Evolutionary conservation across 1,140 invertebrate species (phyloP).

Genomic region (Galendromus occidentalis): DNA sequence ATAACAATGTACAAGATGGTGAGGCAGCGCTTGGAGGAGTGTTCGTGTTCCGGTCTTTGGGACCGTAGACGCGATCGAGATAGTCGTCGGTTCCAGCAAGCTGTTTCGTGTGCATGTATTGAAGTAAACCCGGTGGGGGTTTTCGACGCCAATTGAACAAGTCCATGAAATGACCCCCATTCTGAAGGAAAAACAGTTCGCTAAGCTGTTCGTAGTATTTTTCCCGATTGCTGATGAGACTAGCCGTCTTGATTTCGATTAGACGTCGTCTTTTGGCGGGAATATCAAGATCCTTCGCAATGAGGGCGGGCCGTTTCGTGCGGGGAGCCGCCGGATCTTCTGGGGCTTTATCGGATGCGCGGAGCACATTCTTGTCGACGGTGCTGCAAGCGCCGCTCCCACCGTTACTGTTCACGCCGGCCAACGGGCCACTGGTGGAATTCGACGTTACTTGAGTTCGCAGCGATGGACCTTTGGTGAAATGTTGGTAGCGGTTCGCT

Average conservation of each 20-base stretch:
- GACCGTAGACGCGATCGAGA: conserved; percentile 19
- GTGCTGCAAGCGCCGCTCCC: not conserved
- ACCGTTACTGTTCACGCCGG: no score
- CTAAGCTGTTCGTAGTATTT: conserved; percentile 54
- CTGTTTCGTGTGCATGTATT: conserved; percentile 49
- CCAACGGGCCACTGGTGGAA: not conserved
- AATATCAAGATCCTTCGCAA: not conserved
- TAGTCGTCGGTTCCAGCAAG: conserved; percentile 46
- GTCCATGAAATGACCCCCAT: conserved; percentile 66
- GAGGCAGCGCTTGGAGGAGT: not conserved
- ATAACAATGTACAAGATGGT: not conserved
- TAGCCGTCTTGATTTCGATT: not conserved
- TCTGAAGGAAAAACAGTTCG: conserved; percentile 63
- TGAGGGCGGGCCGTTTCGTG: not conserved
- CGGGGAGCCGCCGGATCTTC: not conserved
- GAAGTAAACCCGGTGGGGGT: conserved; percentile 45
- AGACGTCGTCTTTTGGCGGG: not conserved
- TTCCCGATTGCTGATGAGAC: conserved; percentile 21
- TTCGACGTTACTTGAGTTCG: not conserved
- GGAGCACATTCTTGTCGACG: not conserved
- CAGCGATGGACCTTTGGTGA: not conserved
- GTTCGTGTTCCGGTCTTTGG: not conserved
- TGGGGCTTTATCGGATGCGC: not conserved
- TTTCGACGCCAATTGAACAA: conserved; percentile 57
- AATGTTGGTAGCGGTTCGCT: not conserved